Base-by-base conservation (phyloP, 1,140 invertebrate genomes). In the Thaumatotibia leucotreta region DNA sequence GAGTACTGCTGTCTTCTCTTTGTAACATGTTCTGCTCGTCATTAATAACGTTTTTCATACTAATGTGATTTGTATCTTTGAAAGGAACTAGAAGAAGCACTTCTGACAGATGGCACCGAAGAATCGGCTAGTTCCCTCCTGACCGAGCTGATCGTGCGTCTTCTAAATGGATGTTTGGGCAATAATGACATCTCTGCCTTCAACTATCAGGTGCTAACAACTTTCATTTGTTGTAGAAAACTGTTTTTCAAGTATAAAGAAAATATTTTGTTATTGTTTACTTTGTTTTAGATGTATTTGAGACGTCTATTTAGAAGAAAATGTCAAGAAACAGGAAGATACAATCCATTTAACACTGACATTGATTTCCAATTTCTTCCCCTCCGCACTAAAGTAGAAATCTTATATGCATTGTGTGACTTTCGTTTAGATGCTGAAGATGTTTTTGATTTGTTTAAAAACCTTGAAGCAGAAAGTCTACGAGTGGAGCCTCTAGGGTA, bases 21-120 rank as follows among this genome's bases (percentile, higher is more conserved):
- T 22, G 10, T 39, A 17, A n/a, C 27, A 22, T 61, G 10, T n/a
- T 24, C 4, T 22, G 65, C 11, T 52, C 17, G 5, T 52, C 17
- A 33, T 24, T 45, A 52, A 11, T 11, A 35, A 35, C 1, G 49
- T 27, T 20, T 14, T 17, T 11, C 14, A 45, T 17, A 45, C 58
- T 63, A 62, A 64, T 58, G 35, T 66, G 52, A 5, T n/a, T 67
- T 66, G 61, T 14, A 64, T 70, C 65, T 61, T 65, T 89, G 92
- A 45, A 88, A 98, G 97, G 97, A 99, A 91, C 93, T 99, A 73
- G 97, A 99, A 93, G 97, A 98, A 91, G 97, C 97, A 72, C 92
- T 99, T 66, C 90, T 98, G 68, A 96, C 96, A 68, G 96, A 97
- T 91, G 95, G 95, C 73, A 95, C 95, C 63, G 96, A 97, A 78